Base-by-base conservation (phyloP, 1,140 invertebrate genomes). In the Drosophila nikananu region DNA sequence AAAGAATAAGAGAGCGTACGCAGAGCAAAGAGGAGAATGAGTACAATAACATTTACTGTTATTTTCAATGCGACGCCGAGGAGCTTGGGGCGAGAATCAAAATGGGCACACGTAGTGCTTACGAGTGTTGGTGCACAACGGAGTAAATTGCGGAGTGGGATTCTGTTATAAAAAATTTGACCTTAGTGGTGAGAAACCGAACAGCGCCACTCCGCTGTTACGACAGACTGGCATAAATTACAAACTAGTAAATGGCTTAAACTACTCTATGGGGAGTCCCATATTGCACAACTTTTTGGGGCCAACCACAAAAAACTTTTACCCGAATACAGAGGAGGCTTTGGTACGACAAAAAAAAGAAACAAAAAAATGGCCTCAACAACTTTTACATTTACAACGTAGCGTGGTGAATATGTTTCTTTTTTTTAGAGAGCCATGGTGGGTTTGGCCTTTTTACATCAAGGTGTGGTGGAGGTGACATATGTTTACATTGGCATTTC, bases 21-120 rank as follows among this genome's bases (percentile, higher is more conserved):
- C 6, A 55, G 37, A 49, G 44, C 41, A 42, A 54, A 42, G 37
- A 42, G 74, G 42, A 72, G 61, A 79, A 65, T 79, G 59, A 79
- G 77, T 76, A 73, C 77, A 79, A 79, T 79, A 79, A 60, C 61
- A 79, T 80, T 72, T 80, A 80, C 77, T 80, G 77, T 80, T 80
- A 80, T 79, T 80, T 80, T 79, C 76, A 80, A 79, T 79, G 75
- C 66, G 65, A 79, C 60, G 60, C 42, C 37, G 21, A 30, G 61
- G 55, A 67, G 62, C 46, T 61, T 54, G 66, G 55, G 61, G 57
- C 76, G 21, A 79, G 54, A 60, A 71, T 59, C 42, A 42, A 80
- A 80, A 80, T 79, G 77, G 77, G 77, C 67, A 80, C 77, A 79
- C 59, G 54, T 32, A 68, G 44, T 60, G 21, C 19, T 19, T n/a